Conservation (phyloP, 2,888 invertebrate genomes). For the Azorinus chamasolen region DNA sequence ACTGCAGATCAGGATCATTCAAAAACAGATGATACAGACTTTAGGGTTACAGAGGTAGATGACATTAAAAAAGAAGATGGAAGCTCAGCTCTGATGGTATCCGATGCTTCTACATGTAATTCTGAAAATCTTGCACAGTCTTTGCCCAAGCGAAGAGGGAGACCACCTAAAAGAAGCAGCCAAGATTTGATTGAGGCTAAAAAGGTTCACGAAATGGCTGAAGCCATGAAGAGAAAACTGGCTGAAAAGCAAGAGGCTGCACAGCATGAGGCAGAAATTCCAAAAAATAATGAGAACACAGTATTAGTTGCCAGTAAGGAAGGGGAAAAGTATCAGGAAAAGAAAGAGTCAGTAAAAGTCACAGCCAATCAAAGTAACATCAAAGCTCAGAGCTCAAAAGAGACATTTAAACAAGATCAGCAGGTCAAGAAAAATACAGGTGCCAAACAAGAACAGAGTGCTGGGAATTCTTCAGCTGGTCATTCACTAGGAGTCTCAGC, state of each 20-base stretch:
- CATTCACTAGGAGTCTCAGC: no score
- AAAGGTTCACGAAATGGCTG: slow-evolving; percentile 56
- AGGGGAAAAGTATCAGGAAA: not conserved
- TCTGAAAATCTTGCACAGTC: no score
- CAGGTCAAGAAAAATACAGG: not conserved
- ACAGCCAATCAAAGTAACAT: no score
- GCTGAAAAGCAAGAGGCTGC: slow-evolving; percentile 22
- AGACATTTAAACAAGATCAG: not conserved
- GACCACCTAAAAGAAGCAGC: slow-evolving; percentile 7
- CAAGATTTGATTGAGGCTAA: slow-evolving; percentile 28
- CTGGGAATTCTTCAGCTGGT: no score
- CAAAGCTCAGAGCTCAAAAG: not conserved
- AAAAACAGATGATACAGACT: no score
- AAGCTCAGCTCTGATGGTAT: no score
- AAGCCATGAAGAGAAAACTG: slow-evolving; percentile 47
- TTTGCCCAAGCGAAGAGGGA: not conserved
- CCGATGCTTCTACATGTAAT: no score
- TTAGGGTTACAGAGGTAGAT: no score
- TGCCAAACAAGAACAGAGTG: not conserved
- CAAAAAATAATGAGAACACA: not conserved
- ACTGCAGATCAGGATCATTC: no score
- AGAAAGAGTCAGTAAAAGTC: not conserved
- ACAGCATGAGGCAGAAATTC: not conserved
- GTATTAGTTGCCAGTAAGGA: not conserved
- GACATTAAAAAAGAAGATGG: no score